Evolutionary conservation across 2,797 vertebrate genomes (phyloP), one percentile per base, ranked within the genome.

Genomic region (Allobates femoralis): DNA sequence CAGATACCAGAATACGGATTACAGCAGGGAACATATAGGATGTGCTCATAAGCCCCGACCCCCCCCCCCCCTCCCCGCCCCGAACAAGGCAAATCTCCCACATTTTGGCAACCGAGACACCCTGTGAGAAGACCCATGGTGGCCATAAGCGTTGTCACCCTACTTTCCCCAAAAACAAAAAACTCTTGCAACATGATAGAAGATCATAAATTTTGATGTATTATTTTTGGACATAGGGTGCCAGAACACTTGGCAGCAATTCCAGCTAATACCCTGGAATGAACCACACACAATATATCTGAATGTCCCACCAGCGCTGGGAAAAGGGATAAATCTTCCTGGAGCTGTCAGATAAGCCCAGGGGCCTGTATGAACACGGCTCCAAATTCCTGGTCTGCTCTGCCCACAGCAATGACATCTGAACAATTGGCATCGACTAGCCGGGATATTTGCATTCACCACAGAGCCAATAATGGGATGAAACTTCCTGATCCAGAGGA

Each of bases 281-380:
- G 85, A 21, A 85, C 81, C 69, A 14, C 16, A 60, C 81, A 80
- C 5, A 53, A 86, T 2, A 79, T 85, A 71, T 58, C 85, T 83
- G 86, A 89, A 88, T 82, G 86, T 84, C 88, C 74, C 87, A 3
- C 51, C 67, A 0, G 51, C 89, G 79, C 84, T 89, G 62, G 66
- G 30, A 88, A 19, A 58, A 60, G 60, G 2, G 79, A 90, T 58
- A 87, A 71, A 78, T 34, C 81, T 60, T 87, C 88, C 82, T 80
- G 58, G 51, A 50, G 34, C 64, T 88, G 84, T 76, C 83, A 81
- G 64, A 0, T 78, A 88, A 85, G 69, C 64, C 74, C 88, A 53
- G 55, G 85, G 81, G 86, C 92, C 79, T 87, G 88, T 82, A 89
- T 87, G 80, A 90, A 91, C 91, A 89, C 50, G 16, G 55, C 55